phyloP scores from a whole-genome alignment of 2,113 vertebrate genomes.

The Capreolus pygargus region DNA sequence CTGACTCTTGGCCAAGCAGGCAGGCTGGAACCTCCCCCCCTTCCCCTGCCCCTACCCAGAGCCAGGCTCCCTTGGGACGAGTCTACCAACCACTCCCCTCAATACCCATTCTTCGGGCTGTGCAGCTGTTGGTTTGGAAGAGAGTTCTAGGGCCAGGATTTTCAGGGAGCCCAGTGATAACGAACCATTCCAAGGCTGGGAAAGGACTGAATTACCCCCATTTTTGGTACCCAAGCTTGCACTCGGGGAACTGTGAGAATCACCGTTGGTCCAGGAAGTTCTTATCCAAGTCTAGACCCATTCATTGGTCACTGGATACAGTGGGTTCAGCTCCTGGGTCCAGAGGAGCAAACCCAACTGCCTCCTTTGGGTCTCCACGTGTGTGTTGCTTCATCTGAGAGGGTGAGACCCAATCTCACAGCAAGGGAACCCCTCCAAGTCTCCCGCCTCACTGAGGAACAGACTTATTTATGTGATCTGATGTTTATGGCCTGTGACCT shows the following conservation, averaged over 20 bases:
- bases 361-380: not conserved
- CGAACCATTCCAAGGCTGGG: fast-evolving
- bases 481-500: not conserved
- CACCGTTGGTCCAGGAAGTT: fast-evolving
- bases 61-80: no score
- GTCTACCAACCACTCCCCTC: not conserved
- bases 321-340: not conserved
- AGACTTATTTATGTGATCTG: no score
- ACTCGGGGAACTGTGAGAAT: not conserved
- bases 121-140: not conserved
- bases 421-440: not conserved
- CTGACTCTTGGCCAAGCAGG: fast-evolving
- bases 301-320: fast-evolving
- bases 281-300: no score
- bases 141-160: not conserved
- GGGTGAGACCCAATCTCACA: not conserved
- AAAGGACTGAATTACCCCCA: not conserved
- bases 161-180: not conserved
- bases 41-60: fast-evolving
- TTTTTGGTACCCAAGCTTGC: not conserved
- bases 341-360: not conserved
- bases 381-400: not conserved
- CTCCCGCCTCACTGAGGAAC: not conserved
- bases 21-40: not conserved
- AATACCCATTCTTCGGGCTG: fast-evolving